Base-by-base conservation (phyloP, 2,888 invertebrate species). In the Litoditis marina region DNA sequence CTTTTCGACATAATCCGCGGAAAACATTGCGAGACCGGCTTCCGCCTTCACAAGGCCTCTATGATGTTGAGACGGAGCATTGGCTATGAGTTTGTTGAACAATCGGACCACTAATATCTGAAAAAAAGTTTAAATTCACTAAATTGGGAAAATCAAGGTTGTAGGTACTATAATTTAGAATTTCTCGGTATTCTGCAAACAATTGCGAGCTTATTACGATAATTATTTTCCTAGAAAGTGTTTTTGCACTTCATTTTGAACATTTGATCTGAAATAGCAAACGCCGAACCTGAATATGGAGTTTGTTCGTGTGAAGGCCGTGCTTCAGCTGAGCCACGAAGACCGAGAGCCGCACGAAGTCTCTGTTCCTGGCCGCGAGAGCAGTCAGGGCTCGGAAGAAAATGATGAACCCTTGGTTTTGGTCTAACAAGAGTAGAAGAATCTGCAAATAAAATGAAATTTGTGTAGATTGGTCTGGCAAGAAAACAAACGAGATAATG, bases 221-320 rank as follows among this genome's bases (percentile, higher is more conserved):
- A n/a, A n/a, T n/a, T n/a, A n/a, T n/a, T n/a, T n/a, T n/a, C n/a
- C n/a, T n/a, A n/a, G n/a, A n/a, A n/a, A n/a, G n/a, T n/a, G n/a
- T n/a, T n/a, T n/a, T n/a, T n/a, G n/a, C n/a, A n/a, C n/a, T n/a
- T n/a, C n/a, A n/a, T n/a, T n/a, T n/a, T n/a, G n/a, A n/a, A n/a
- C n/a, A n/a, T n/a, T n/a, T n/a, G n/a, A n/a, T n/a, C n/a, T 51
- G 22, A n/a, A 42, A 39, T n/a, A n/a, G n/a, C n/a, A n/a, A n/a
- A n/a, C n/a, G n/a, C n/a, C n/a, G n/a, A n/a, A 76, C 79, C 67
- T 81, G 80, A 25, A 81, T 81, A 56, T 81, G 79, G 28, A 80
- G 51, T 61, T 81, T 80, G 7, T 71, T 59, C 0, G 80, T 80
- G 63, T 79, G 78, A 4, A 80, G 68, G 22, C 80, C 80, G 65